Conservation (phyloP, 2,113 vertebrate species). For the Romanogobio albipinnatus region DNA sequence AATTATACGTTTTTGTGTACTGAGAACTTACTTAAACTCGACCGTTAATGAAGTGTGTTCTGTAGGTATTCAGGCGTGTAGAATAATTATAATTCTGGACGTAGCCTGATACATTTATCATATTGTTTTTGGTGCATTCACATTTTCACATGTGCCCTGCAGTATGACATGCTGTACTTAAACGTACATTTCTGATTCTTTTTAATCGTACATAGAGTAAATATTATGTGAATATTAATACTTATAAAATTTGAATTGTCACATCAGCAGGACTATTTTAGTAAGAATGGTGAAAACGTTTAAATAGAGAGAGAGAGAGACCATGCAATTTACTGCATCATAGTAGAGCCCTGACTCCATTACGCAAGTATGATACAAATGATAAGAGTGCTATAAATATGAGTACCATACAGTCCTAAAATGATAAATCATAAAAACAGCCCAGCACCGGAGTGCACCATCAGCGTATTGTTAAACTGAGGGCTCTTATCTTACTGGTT, state of each 20-base stretch:
- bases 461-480: slow-evolving; percentile 1
- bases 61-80: no score
- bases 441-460: background rate
- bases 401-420: background rate
- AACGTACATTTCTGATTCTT: background rate
- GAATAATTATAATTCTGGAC: no score
- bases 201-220: background rate
- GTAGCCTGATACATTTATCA: no score
- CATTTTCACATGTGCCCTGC: background rate
- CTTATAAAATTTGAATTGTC: background rate
- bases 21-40: no score
- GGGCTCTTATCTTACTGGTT: slow-evolving; percentile 1
- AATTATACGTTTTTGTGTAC: no score
- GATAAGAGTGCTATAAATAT: background rate
- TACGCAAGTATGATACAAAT: background rate
- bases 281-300: background rate
- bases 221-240: background rate
- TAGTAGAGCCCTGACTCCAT: background rate
- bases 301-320: background rate
- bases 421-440: background rate
- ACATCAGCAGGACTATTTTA: background rate
- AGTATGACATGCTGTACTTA: background rate
- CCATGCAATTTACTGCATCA: background rate
- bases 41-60: no score
- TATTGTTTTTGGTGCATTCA: background rate